Evolutionary conservation across 2,888 invertebrate genomes (phyloP).

Genomic region (Zhuqinia jingwanae): DNA sequence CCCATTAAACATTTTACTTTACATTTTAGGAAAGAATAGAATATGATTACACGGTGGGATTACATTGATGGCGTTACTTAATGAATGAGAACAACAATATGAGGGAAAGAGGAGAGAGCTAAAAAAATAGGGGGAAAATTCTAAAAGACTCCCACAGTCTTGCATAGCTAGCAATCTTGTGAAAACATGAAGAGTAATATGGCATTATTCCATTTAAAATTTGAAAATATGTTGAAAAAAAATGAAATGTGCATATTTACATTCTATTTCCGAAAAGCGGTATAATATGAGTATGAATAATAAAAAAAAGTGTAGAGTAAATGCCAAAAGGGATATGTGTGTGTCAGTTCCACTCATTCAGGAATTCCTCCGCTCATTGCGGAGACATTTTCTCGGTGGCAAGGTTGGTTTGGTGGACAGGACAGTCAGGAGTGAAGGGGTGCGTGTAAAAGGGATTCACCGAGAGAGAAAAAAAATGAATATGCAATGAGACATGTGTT

Average conservation of each 20-base stretch:
- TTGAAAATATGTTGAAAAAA: constrained; percentile 9
- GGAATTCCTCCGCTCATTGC: constrained; percentile 20
- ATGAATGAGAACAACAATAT: constrained; percentile 43
- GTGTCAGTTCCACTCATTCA: constrained; percentile 52
- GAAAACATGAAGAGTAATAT: constrained; percentile 8
- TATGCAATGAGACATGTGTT: constrained; percentile 61
- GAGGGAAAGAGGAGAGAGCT: background rate
- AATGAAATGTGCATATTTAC: background rate
- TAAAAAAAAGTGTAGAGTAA: background rate
- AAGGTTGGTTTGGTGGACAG: background rate
- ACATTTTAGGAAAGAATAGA: constrained; percentile 47
- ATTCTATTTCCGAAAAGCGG: too few relatives aligned
- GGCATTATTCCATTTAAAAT: background rate
- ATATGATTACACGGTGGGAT: constrained; percentile 60
- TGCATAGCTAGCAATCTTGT: too few relatives aligned
- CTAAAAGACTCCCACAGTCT: too few relatives aligned
- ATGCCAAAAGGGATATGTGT: constrained; percentile 15
- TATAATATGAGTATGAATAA: too few relatives aligned
- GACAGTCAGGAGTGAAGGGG: background rate
- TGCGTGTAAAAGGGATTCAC: background rate
- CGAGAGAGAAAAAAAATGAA: constrained; percentile 55
- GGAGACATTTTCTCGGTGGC: background rate
- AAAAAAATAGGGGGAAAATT: too few relatives aligned
- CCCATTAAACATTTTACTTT: constrained; percentile 52
- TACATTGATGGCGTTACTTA: constrained; percentile 54